Conservation (phyloP, 1,140 invertebrate genomes). For the Calephelis nemesis region DNA sequence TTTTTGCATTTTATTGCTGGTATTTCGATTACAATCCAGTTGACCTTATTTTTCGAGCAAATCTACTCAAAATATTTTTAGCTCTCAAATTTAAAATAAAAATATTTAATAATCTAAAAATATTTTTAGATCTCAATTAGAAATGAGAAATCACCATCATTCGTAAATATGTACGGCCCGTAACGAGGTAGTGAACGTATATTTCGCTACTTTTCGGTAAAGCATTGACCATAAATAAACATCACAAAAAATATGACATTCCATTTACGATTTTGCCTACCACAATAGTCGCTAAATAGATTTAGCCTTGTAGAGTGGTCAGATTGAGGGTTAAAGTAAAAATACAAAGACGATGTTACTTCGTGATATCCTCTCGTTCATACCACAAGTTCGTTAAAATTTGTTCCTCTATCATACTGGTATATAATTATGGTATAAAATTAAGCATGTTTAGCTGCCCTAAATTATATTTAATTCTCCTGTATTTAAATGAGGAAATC, state of each 20-base stretch:
- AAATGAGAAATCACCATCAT: neutral
- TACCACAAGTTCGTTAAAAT: too few species aligned
- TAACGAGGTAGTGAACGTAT: neutral
- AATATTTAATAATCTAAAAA: too few species aligned
- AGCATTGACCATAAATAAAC: neutral
- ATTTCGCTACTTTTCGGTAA: neutral
- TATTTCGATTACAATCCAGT: conserved; percentile 24
- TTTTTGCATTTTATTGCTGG: conserved; percentile 24
- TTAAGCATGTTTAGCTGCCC: too few species aligned
- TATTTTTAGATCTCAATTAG: too few species aligned
- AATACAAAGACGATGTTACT: neutral
- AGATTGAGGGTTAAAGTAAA: neutral
- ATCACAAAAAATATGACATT: neutral
- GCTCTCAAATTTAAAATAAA: too few species aligned
- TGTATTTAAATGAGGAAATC: too few species aligned
- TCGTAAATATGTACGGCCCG: neutral
- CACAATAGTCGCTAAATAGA: neutral
- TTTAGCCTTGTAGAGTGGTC: conserved; percentile 1
- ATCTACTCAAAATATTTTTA: conserved; percentile 23
- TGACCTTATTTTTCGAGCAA: conserved; percentile 25
- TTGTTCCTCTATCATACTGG: too few species aligned
- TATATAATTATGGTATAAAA: too few species aligned
- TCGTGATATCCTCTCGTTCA: neutral
- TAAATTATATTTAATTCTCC: too few species aligned
- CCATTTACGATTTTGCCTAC: neutral